Conservation (phyloP, 2,113 vertebrate species). For the Colius striatus region DNA sequence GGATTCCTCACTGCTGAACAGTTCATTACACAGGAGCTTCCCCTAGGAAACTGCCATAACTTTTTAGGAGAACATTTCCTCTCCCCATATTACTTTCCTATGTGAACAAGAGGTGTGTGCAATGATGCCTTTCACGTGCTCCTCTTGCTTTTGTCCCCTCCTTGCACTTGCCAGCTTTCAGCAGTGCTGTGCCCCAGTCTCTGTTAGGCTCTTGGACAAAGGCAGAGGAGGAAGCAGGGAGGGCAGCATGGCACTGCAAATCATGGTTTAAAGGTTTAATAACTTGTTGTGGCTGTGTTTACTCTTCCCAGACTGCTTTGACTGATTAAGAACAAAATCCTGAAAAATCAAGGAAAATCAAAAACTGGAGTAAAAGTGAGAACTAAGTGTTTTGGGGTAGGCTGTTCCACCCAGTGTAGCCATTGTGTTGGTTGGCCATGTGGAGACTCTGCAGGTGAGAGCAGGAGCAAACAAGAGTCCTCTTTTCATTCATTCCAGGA, state of each 20-base stretch:
- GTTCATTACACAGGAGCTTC: not conserved
- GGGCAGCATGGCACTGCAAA: not conserved
- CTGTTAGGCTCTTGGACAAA: not conserved
- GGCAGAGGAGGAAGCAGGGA: not conserved
- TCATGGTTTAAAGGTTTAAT: not conserved
- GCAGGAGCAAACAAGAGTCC: not conserved
- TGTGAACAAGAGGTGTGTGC: not conserved
- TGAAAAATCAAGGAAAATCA: not conserved
- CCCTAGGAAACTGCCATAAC: not conserved
- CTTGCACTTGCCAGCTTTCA: not conserved
- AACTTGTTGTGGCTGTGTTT: not conserved
- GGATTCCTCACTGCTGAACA: not conserved
- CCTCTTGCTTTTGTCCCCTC: not conserved
- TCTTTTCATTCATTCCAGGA: not conserved
- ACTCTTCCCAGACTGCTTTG: not conserved
- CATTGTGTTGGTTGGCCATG: rapidly evolving
- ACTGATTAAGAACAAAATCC: not conserved
- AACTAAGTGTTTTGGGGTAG: not conserved
- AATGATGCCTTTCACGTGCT: not conserved
- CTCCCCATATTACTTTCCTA: not conserved
- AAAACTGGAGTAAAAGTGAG: not conserved
- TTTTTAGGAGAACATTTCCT: not conserved
- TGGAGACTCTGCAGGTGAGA: not conserved
- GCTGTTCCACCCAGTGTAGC: not conserved
- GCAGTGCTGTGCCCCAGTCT: not conserved